Percentiles rank a stretch among this genome's conserved stretches.
Evolutionary conservation across 2,888 invertebrate genomes (phyloP).

Genomic region (Helicoverpa assulta): DNA sequence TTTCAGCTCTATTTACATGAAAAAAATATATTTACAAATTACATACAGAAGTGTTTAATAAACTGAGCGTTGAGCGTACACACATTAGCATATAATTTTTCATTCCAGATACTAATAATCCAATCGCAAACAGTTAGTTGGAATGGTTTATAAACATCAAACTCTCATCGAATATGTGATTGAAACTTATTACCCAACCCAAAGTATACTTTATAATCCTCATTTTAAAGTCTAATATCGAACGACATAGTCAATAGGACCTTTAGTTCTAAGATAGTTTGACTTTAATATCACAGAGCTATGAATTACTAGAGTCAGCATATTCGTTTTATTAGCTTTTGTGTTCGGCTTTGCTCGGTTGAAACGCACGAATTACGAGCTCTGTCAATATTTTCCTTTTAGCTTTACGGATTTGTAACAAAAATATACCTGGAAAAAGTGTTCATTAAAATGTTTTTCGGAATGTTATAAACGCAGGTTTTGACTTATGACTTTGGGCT

Average conservation of each 20-base stretch:
- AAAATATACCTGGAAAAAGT: constrained; percentile 19
- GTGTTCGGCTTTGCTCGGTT: not conserved
- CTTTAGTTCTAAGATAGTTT: constrained; percentile 12
- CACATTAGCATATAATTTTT: not conserved
- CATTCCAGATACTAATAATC: not conserved
- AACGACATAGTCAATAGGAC: constrained; percentile 1
- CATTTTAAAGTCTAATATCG: not conserved
- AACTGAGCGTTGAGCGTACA: not conserved
- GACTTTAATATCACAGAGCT: constrained; percentile 20
- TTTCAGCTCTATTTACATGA: too few relatives aligned
- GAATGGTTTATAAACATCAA: constrained; percentile 19
- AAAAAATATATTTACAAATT: too few relatives aligned
- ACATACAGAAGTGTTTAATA: too few relatives aligned
- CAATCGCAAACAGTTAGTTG: not conserved
- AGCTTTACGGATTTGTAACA: constrained; percentile 18
- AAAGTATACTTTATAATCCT: not conserved
- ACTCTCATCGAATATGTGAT: constrained; percentile 6
- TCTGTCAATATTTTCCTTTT: constrained; percentile 16
- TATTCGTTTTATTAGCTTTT: constrained; percentile 8
- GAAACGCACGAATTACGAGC: constrained; percentile 7
- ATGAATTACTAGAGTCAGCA: constrained; percentile 19
- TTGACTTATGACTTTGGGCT: too few relatives aligned
- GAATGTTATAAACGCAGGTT: too few relatives aligned
- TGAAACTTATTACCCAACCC: constrained; percentile 1
- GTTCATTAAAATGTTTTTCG: too few relatives aligned